Percentiles rank a stretch among this genome's conserved stretches.
Evolutionary conservation across 2,113 vertebrate genomes (phyloP).

Genomic region (Verasper variegatus): DNA sequence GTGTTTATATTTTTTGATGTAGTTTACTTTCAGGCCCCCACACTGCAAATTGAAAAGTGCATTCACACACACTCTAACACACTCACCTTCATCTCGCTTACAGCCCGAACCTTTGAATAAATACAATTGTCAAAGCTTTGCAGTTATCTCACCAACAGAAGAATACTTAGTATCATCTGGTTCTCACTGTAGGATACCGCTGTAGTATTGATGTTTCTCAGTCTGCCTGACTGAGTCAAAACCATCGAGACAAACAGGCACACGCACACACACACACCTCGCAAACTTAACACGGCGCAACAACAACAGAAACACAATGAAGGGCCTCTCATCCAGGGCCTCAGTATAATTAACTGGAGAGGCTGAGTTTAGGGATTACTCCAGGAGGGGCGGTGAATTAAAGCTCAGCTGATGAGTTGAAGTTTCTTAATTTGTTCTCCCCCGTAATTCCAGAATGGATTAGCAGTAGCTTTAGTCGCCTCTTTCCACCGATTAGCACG

Average conservation of each 20-base stretch:
- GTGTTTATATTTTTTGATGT: constrained; percentile 64
- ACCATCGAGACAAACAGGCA: constrained; percentile 21
- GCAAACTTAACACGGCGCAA: constrained; percentile 46
- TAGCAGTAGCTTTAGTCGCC: constrained; percentile 84
- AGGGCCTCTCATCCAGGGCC: constrained; percentile 75
- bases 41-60: constrained; percentile 15
- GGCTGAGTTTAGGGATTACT: constrained; percentile 84
- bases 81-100: constrained; percentile 24
- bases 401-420: constrained; percentile 86
- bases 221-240: constrained; percentile 23
- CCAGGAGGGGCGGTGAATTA: constrained; percentile 83
- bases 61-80: constrained; percentile 1
- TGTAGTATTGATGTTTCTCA: constrained; percentile 47
- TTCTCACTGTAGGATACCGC: constrained; percentile 33
- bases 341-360: constrained; percentile 82
- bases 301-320: constrained; percentile 65
- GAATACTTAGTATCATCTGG: constrained; percentile 50
- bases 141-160: constrained; percentile 38
- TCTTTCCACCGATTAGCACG: constrained; percentile 80
- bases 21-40: constrained; percentile 51
- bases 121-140: constrained; percentile 51
- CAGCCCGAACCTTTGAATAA: constrained; percentile 47
- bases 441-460: constrained; percentile 85
- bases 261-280: constrained; percentile 11
- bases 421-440: constrained; percentile 87